A percentile compares a stretch with the other conserved stretches of the same genome.
These are phyloP conservation scores for Syngnathus typhle DNA, from an alignment of 2,113 vertebrate genomes.

Conservation along the genomic window DNA sequence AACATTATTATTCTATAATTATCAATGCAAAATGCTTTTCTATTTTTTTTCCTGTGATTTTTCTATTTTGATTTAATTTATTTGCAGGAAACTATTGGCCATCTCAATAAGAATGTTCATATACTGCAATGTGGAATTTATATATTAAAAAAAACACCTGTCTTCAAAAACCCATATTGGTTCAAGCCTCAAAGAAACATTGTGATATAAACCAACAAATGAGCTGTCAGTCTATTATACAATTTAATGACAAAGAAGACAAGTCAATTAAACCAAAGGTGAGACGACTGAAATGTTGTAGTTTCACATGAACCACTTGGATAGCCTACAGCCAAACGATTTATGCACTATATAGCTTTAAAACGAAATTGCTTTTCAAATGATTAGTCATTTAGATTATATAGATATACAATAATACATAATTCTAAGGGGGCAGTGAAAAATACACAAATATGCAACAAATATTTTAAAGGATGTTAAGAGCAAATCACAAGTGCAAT, in stretches of 20 bases:
- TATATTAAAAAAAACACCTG: slow-evolving; percentile 14
- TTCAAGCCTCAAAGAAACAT: slow-evolving; percentile 20
- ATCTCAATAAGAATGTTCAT: neutral
- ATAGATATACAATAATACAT: too few species aligned
- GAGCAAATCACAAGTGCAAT: neutral
- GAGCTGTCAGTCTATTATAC: slow-evolving; percentile 41
- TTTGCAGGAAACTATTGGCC: neutral
- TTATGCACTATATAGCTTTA: slow-evolving; percentile 8
- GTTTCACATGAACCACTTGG: slow-evolving; percentile 88
- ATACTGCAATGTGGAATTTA: neutral
- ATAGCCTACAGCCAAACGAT: slow-evolving; percentile 24
- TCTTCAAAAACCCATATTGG: slow-evolving; percentile 26
- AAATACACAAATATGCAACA: neutral
- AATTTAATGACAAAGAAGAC: slow-evolving; percentile 58
- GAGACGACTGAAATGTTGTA: slow-evolving; percentile 78
- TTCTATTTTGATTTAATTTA: neutral
- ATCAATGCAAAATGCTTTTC: too few species aligned
- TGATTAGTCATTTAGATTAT: neutral
- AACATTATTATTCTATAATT: too few species aligned
- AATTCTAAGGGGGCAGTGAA: neutral
- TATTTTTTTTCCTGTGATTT: neutral
- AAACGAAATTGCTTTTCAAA: slow-evolving; percentile 5
- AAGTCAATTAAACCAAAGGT: slow-evolving; percentile 55
- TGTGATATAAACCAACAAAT: slow-evolving; percentile 33
- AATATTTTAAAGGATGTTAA: neutral